Percentiles rank a stretch among this genome's conserved stretches.
Conservation (phyloP, 2,113 vertebrate genomes). For the Muscicapa adusta region DNA sequence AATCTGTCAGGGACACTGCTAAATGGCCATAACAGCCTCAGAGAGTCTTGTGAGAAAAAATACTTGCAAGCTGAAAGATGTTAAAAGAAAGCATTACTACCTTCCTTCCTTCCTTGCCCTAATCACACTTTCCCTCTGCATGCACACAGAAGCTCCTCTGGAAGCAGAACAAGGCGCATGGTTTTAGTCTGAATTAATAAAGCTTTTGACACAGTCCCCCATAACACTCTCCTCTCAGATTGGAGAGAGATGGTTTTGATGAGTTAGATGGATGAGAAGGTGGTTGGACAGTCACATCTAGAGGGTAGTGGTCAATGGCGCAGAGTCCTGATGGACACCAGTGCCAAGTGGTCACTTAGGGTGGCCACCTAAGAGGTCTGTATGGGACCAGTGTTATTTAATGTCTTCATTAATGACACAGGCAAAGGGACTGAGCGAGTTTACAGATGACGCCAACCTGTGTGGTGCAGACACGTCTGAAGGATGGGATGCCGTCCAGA, state of each 20-base stretch:
- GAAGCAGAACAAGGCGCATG: background rate
- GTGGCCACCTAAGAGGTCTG: too few relatives aligned
- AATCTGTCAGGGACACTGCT: accelerated
- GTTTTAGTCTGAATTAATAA: background rate
- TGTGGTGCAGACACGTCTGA: background rate
- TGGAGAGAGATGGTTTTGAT: background rate
- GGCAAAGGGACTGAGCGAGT: background rate
- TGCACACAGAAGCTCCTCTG: accelerated
- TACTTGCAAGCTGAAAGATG: background rate
- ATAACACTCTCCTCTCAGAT: background rate
- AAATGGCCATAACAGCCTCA: background rate
- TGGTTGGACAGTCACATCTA: background rate
- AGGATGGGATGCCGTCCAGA: background rate
- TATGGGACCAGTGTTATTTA: background rate
- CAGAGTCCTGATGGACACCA: background rate
- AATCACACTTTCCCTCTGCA: background rate
- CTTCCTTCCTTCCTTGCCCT: background rate
- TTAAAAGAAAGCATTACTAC: background rate
- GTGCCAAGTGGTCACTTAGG: too few relatives aligned
- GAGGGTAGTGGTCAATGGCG: background rate
- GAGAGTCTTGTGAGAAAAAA: background rate
- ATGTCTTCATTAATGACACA: background rate
- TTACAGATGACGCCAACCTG: background rate
- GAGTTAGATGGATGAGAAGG: background rate
- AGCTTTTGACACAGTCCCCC: background rate